A percentile compares a stretch with the other conserved stretches of the same genome.
These are phyloP conservation scores for Ictalurus punctatus DNA, from an alignment of 2,113 vertebrate genomes.

Conservation along the genomic window DNA sequence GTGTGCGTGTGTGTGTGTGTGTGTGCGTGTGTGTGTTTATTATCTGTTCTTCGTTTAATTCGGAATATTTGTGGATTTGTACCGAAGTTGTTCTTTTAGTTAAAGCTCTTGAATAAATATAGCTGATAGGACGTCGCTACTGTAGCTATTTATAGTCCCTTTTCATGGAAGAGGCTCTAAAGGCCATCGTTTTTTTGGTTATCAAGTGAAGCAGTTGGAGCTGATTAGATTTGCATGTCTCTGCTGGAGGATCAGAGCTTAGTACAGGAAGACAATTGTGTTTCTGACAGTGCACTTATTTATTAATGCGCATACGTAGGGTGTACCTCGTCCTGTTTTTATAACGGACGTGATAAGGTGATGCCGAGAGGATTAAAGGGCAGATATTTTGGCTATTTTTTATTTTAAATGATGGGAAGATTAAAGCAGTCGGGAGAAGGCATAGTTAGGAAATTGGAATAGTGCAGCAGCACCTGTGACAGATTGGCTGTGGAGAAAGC, in stretches of 20 bases:
- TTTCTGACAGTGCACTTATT: background rate
- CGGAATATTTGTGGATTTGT: background rate
- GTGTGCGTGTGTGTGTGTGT: too few relatives aligned
- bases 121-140: background rate
- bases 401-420: background rate
- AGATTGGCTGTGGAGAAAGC: slow-evolving; percentile 61
- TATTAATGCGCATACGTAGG: background rate
- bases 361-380: background rate
- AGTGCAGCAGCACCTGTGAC: slow-evolving; percentile 54
- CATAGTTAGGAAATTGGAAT: slow-evolving; percentile 54
- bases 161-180: slow-evolving; percentile 66
- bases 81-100: background rate
- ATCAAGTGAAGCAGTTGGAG: slow-evolving; percentile 63
- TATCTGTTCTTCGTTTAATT: too few relatives aligned
- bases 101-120: background rate
- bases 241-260: slow-evolving; percentile 55
- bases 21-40: too few relatives aligned
- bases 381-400: background rate
- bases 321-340: background rate
- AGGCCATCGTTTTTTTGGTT: slow-evolving; percentile 64
- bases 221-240: slow-evolving; percentile 68
- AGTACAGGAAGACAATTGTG: background rate
- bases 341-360: background rate
- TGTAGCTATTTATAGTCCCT: slow-evolving; percentile 54
- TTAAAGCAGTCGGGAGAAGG: background rate